Evolutionary conservation across 2,797 vertebrate genomes (phyloP).

Genomic region (Eremophila alpestris): DNA sequence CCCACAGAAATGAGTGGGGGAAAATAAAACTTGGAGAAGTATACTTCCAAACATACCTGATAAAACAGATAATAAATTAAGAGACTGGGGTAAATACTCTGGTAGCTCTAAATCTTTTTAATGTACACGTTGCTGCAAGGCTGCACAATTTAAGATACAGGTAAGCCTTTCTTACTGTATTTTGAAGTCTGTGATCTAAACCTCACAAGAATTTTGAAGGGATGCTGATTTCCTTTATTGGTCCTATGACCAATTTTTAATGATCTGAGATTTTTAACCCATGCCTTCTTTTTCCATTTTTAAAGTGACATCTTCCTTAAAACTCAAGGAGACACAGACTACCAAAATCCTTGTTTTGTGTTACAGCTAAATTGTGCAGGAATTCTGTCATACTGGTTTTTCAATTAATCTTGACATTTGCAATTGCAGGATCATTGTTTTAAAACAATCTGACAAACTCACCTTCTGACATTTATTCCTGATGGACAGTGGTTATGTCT

Average conservation of each 20-base stretch:
- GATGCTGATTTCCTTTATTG: background rate
- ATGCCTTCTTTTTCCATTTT: background rate
- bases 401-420: background rate
- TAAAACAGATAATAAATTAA: background rate
- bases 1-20: background rate
- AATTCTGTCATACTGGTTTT: background rate
- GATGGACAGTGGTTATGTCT: background rate
- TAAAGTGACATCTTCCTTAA: background rate
- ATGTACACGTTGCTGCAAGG: background rate
- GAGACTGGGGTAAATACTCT: background rate
- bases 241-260: background rate
- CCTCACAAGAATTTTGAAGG: background rate
- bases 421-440: background rate
- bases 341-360: background rate
- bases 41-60: background rate
- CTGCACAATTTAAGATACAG: background rate
- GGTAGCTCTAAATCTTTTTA: background rate
- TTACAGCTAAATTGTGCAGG: background rate
- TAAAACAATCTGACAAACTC: background rate
- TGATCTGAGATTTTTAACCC: background rate
- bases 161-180: background rate
- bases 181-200: background rate
- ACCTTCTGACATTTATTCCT: background rate
- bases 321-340: background rate
- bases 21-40: background rate